Base-by-base conservation (phyloP, 2,113 vertebrate genomes). In the Aplodontia rufa region DNA sequence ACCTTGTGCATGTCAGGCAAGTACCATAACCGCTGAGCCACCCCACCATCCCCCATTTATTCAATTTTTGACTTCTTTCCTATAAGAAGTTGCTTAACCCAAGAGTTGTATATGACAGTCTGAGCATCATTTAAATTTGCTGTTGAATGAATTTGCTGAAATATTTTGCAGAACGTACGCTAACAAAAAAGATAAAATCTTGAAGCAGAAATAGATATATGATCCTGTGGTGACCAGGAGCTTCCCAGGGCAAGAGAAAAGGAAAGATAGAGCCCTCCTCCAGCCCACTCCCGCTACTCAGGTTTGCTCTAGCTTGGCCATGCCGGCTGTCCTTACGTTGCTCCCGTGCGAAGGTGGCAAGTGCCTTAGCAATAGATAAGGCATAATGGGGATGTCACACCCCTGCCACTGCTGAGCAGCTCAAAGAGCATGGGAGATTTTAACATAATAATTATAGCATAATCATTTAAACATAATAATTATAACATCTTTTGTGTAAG, bases 391-490 rank as follows among this genome's bases (percentile, higher is more conserved):
- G 28, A 96, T 97, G 97, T 96, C 96, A 96, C 81, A 93, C 92
- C 85, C 78, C 82, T 97, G 96, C 95, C 92, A 94, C 88, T 17
- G 32, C 79, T 8, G 10, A 97, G 91, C 82, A 91, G 88, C 91
- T 96, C 82, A n/a, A 85, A 96, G 96, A 97, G 79, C 92, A 97
- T 37, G 76, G 95, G 95, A 90, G 95, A 97, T 92, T 97, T 96
- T 97, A 98, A 98, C 96, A 96, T 97, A 91, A 97, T 97, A 97
- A 97, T 97, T 98, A 98, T 45, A 97, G 96, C 96, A 97, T 97
- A 98, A 97, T 96, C 83, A 95, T 89, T 98, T 98, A 97, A 97
- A 98, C 97, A 96, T 97, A 96, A 97, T 98, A 97, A 97, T 98
- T 98, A 97, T 91, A 97, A 96, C 96, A 97, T 97, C 94, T 97